phyloP scores from a whole-genome alignment of 1,140 invertebrate species.

The Lepidurus packardi region DNA sequence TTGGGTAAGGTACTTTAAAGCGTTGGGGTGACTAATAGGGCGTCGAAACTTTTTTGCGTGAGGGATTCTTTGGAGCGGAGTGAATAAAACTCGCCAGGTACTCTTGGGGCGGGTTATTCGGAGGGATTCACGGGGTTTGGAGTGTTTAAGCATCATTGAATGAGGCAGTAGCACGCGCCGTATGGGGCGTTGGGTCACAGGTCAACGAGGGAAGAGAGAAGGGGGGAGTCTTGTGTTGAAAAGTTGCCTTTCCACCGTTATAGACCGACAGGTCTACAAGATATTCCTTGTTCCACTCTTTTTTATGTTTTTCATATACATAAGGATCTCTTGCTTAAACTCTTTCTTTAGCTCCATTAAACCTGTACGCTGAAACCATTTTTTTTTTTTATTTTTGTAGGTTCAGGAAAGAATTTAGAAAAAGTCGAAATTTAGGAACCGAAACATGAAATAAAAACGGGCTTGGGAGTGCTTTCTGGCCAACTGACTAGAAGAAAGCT shows the following conservation, averaged over 20 bases:
- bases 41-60: not conserved
- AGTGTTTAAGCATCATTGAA: not conserved
- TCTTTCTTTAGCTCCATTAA: not conserved
- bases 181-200: slow-evolving; percentile 1
- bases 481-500: not conserved
- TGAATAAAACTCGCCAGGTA: not conserved
- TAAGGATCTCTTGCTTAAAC: no score
- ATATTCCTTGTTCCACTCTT: not conserved
- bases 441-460: not conserved
- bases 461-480: not conserved
- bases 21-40: not conserved
- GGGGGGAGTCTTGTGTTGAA: not conserved
- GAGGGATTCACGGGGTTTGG: not conserved
- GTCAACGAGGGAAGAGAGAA: not conserved
- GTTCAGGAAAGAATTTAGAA: no score
- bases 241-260: not conserved
- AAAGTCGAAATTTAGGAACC: no score
- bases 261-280: not conserved
- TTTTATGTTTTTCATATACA: not conserved
- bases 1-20: not conserved
- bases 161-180: slow-evolving; percentile 14
- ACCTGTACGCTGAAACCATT: not conserved
- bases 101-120: not conserved
- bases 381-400: no score
- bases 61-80: not conserved